A percentile compares a stretch with the other conserved stretches of the same genome.
Evolutionary conservation across 1,140 invertebrate genomes (phyloP).

Genomic region (Lethocerus indicus): DNA sequence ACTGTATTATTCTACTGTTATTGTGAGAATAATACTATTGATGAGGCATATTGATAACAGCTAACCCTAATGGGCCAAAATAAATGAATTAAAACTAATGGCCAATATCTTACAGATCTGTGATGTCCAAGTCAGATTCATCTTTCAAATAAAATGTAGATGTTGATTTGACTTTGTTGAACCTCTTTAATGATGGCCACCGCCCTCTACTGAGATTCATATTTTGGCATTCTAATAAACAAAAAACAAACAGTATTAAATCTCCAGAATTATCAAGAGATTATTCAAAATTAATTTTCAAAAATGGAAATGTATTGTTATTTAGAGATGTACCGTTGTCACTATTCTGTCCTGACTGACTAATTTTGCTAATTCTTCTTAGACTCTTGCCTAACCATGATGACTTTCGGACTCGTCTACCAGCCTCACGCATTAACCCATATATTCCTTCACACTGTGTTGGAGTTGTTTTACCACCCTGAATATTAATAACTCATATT

Average conservation of each 20-base stretch:
- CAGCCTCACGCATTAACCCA: slow-evolving; percentile 18
- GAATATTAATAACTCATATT: background rate
- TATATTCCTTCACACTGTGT: slow-evolving; percentile 17
- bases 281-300: too few relatives aligned
- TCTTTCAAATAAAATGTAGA: slow-evolving; percentile 14
- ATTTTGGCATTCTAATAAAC: too few relatives aligned
- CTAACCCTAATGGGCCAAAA: too few relatives aligned
- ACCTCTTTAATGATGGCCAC: slow-evolving; percentile 10
- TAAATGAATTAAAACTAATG: too few relatives aligned
- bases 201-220: background rate
- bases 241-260: too few relatives aligned
- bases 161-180: background rate
- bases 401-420: slow-evolving; percentile 17
- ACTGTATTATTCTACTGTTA: too few relatives aligned
- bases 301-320: background rate
- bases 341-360: background rate
- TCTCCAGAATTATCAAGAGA: too few relatives aligned
- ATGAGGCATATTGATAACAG: too few relatives aligned
- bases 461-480: background rate
- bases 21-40: too few relatives aligned
- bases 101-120: too few relatives aligned
- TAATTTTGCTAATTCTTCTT: slow-evolving; percentile 16
- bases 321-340: background rate
- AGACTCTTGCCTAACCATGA: slow-evolving; percentile 18
- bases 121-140: too few relatives aligned